Base-by-base conservation (phyloP, 2,888 invertebrate species). In the Thymelicus sylvestris region DNA sequence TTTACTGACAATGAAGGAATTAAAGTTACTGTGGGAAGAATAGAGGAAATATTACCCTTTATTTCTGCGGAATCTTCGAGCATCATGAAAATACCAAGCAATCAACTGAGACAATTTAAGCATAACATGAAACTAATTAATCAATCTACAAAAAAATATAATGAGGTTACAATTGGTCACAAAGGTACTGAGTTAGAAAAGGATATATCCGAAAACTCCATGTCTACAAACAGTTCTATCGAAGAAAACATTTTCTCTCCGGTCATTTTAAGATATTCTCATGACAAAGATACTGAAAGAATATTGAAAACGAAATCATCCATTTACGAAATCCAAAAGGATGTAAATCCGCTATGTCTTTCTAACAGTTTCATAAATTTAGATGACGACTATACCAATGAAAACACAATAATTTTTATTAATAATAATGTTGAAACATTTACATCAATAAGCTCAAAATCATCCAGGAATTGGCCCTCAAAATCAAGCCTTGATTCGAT, bases 1-100 rank as follows among this genome's bases (percentile, higher is more conserved):
- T 84, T 88, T 70, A 83, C 85, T 24, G 88, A 89, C 71, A 88
- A 86, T 67, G 88, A 88, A 77, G 90, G 89, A 6, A 89, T 89
- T 44, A 87, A 87, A 76, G 87, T 90, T 6, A 90, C 88, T 10
- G 83, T 89, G 24, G 89, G 89, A n/a, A 83, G 83, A 77, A 86
- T 82, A 52, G 72, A 80, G 15, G 87, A 83, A 8, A 73, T 81
- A 2, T 81, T 85, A 39, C 79, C 81, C 8, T 84, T 70, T 69
- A 41, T 79, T 55, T 78, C 76, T n/a, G 76, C 48, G 12, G 75
- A 76, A 66, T 59, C 66, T 13, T 31, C 66, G n/a, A 15, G 4
- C 24, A 44, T 8, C 6, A 7, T 63, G 24, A 48, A 31, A 31
- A 19, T n/a, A 24, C n/a, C 13, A 38, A 57, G 57, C 31, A 12